Conservation (phyloP, 2,888 invertebrate species). For the Lydus trimaculatus region DNA sequence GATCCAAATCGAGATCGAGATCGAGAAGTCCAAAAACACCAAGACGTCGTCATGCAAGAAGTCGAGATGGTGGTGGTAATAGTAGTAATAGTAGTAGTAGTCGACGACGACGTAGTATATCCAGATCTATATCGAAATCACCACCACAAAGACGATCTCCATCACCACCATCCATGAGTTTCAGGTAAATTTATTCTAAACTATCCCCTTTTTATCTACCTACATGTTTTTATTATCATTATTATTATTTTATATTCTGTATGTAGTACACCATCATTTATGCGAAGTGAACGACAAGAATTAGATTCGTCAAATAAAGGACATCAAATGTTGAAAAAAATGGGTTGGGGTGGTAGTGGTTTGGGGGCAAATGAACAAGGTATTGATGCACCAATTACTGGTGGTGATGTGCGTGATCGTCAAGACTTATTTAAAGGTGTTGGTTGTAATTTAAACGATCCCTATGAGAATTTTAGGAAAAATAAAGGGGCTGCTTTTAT, state of each 20-base stretch:
- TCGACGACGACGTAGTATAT: conserved; percentile 29
- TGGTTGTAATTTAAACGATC: conserved; percentile 91
- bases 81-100: conserved; percentile 49
- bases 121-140: conserved; percentile 60
- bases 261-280: conserved; percentile 41
- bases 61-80: conserved; percentile 52
- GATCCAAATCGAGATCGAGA: conserved; percentile 62
- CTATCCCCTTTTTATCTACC: no score
- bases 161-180: conserved; percentile 57
- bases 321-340: conserved; percentile 95
- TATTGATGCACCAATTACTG: conserved; percentile 92
- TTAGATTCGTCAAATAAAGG: conserved; percentile 93
- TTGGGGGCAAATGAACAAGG: conserved; percentile 95
- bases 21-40: conserved; percentile 61
- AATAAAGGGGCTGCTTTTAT: conserved; percentile 95
- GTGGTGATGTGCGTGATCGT: conserved; percentile 88
- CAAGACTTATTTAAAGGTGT: conserved; percentile 95
- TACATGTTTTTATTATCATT: background rate
- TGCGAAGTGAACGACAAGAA: conserved; percentile 61
- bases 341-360: conserved; percentile 98
- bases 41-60: conserved; percentile 56
- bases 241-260: conserved; percentile 27
- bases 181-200: conserved; percentile 36
- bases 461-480: conserved; percentile 97
- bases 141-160: conserved; percentile 53